Evolutionary conservation across 1,140 invertebrate genomes (phyloP).

Genomic region (Bombus vancouverensis): DNA sequence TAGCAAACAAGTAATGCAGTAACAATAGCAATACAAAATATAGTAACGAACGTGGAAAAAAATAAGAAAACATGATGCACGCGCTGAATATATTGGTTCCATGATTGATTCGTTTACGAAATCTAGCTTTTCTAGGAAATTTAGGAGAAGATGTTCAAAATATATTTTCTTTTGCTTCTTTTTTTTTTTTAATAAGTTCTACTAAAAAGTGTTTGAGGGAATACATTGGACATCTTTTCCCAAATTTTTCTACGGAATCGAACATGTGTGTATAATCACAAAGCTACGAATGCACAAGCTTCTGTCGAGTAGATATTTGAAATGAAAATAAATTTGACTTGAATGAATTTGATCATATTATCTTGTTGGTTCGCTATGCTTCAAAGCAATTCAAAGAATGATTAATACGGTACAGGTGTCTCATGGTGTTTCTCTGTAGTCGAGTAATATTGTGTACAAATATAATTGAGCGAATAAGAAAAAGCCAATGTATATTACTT

Average conservation of each 20-base stretch:
- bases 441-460: background rate
- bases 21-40: conserved; percentile 44
- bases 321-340: background rate
- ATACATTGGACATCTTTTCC: background rate
- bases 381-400: background rate
- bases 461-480: background rate
- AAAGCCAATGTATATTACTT: conserved; percentile 43
- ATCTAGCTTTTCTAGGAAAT: conserved; percentile 7
- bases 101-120: background rate
- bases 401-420: conserved; percentile 15
- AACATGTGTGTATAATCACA: conserved; percentile 18
- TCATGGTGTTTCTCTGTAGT: background rate
- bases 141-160: conserved; percentile 10
- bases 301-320: background rate
- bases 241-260: conserved; percentile 1
- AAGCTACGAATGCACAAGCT: conserved; percentile 40
- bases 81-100: too few species aligned
- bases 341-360: background rate
- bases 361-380: background rate
- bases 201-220: background rate
- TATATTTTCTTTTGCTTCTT: background rate
- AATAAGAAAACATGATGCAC: background rate
- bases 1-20: conserved; percentile 62
- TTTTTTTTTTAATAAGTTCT: background rate
- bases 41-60: conserved; percentile 8